These are phyloP conservation scores for Stenodema calcarata DNA, from an alignment of 2,888 invertebrate genomes.

Conservation along the genomic window DNA sequence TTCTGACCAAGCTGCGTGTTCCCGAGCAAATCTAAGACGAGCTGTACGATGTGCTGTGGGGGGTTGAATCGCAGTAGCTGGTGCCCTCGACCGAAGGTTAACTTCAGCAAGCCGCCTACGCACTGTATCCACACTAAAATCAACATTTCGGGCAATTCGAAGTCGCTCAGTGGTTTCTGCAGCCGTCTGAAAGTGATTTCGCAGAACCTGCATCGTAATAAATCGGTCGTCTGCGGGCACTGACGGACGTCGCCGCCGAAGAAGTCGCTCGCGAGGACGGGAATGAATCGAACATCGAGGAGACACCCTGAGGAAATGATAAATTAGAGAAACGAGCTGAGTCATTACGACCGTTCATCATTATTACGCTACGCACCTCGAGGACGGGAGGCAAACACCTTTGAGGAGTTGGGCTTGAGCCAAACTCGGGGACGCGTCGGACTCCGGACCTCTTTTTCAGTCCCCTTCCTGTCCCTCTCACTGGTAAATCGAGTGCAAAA, in stretches of 20 bases:
- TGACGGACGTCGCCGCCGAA: neutral
- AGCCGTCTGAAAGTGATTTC: neutral
- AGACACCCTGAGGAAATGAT: neutral
- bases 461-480: neutral
- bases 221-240: neutral
- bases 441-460: neutral
- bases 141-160: neutral
- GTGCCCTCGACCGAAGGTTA: neutral
- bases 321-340: constrained; percentile 2
- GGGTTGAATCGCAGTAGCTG: neutral
- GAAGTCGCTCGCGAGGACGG: neutral
- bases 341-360: neutral
- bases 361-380: neutral
- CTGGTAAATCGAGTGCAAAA: neutral
- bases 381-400: neutral
- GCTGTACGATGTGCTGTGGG: neutral
- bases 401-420: neutral
- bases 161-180: too few relatives aligned
- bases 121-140: neutral
- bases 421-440: neutral
- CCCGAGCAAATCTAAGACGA: too few relatives aligned
- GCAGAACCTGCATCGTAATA: too few relatives aligned
- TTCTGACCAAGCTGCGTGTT: too few relatives aligned
- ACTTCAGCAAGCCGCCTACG: neutral
- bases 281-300: neutral